A percentile compares a stretch with the other conserved stretches of the same genome.
phyloP scores from a whole-genome alignment of 2,888 invertebrate species.

The Carabus problematicus region DNA sequence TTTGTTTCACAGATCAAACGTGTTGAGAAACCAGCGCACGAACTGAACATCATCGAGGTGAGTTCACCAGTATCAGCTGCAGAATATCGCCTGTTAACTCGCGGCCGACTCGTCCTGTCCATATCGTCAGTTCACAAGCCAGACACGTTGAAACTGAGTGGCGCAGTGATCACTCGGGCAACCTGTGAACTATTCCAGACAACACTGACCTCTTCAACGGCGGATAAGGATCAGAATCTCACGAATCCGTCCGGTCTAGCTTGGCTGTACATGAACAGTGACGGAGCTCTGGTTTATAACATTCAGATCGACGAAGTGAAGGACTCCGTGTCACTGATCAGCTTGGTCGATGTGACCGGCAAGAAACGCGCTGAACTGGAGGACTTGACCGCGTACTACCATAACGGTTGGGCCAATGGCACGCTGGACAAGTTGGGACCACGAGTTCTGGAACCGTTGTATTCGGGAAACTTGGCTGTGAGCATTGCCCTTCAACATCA shows the following conservation, averaged over 20 bases:
- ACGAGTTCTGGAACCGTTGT: slow-evolving; percentile 81
- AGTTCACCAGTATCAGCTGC: slow-evolving; percentile 79
- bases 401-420: slow-evolving; percentile 73
- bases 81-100: slow-evolving; percentile 76
- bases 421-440: slow-evolving; percentile 79
- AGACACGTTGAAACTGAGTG: slow-evolving; percentile 70
- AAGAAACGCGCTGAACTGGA: slow-evolving; percentile 77
- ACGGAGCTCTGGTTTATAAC: slow-evolving; percentile 79
- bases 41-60: slow-evolving; percentile 79
- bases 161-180: slow-evolving; percentile 75
- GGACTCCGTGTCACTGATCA: slow-evolving; percentile 67
- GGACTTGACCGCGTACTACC: slow-evolving; percentile 68
- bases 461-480: slow-evolving; percentile 81
- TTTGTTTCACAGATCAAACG: slow-evolving; percentile 63
- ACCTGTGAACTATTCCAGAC: slow-evolving; percentile 84
- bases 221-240: slow-evolving; percentile 50
- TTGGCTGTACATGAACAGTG: slow-evolving; percentile 79
- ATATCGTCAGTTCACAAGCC: slow-evolving; percentile 74
- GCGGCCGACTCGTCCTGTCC: slow-evolving; percentile 76
- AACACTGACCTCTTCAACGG: slow-evolving; percentile 64
- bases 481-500: slow-evolving; percentile 69
- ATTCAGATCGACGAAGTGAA: slow-evolving; percentile 74
- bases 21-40: slow-evolving; percentile 76
- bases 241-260: slow-evolving; percentile 71
- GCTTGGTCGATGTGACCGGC: slow-evolving; percentile 72